Percentiles rank a stretch among this genome's conserved stretches.
Evolutionary conservation across 1,140 invertebrate species (phyloP).

Genomic region (Hermetia illucens): DNA sequence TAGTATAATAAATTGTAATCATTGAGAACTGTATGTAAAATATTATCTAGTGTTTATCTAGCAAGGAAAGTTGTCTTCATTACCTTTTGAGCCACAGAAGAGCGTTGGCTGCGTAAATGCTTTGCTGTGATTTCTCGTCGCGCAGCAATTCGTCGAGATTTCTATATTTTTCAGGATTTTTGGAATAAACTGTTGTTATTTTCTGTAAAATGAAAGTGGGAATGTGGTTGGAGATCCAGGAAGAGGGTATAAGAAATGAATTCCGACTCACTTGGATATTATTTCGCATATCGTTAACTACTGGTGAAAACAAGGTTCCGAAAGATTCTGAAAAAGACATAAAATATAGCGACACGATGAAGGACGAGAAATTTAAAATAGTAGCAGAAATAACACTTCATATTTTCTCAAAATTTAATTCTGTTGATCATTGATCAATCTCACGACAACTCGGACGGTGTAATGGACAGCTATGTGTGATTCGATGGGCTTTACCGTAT

Average conservation of each 20-base stretch:
- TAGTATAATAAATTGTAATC: background rate
- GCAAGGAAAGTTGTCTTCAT: background rate
- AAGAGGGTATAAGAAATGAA: too few species aligned
- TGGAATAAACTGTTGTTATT: constrained; percentile 40
- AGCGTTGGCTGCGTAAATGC: constrained; percentile 39
- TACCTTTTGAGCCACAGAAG: constrained; percentile 27
- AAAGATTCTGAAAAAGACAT: constrained; percentile 44
- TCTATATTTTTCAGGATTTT: constrained; percentile 35
- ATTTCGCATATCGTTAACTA: constrained; percentile 56
- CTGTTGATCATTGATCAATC: too few species aligned
- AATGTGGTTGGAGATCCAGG: background rate
- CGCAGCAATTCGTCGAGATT: constrained; percentile 53
- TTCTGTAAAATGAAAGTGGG: constrained; percentile 35
- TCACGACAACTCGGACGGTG: too few species aligned
- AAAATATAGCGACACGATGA: constrained; percentile 6
- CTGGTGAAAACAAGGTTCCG: constrained; percentile 53
- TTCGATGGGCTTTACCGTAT: too few species aligned
- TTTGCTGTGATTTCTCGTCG: too few species aligned
- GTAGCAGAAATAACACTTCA: too few species aligned
- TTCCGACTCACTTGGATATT: constrained; percentile 35
- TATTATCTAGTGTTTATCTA: too few species aligned
- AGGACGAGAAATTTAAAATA: too few species aligned
- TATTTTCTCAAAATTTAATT: too few species aligned
- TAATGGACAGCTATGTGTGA: too few species aligned
- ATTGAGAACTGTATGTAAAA: background rate